phyloP scores from a whole-genome alignment of 2,113 vertebrate genomes.

The Burhinus bistriatus region DNA sequence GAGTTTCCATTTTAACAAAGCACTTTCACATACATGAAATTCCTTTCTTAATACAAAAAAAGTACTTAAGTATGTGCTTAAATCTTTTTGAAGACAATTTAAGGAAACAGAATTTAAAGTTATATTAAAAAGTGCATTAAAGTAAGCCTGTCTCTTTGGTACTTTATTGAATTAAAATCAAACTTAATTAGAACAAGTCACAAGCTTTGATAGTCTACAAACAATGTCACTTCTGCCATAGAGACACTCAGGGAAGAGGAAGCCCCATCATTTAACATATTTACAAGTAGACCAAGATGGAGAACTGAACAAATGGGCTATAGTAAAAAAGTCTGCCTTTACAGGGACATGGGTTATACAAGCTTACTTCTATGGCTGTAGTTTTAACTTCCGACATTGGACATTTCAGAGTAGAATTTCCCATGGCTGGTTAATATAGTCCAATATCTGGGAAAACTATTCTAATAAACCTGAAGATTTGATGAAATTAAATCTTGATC shows the following conservation, averaged over 20 bases:
- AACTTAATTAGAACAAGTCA: not conserved
- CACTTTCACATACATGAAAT: not conserved
- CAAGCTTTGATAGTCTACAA: not conserved
- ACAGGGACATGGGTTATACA: not conserved
- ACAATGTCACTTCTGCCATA: not conserved
- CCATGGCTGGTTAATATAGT: not conserved
- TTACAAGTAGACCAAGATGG: not conserved
- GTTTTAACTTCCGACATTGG: not conserved
- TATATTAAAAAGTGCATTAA: not conserved
- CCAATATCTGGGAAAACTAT: not conserved
- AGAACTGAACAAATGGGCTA: not conserved
- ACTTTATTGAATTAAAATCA: not conserved
- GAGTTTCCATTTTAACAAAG: not conserved
- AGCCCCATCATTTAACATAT: not conserved
- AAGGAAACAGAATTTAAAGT: not conserved
- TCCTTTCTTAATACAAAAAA: not conserved
- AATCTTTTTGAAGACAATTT: not conserved
- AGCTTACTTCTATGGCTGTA: not conserved
- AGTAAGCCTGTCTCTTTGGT: not conserved
- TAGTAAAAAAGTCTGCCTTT: not conserved
- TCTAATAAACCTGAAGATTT: slow-evolving; percentile 12
- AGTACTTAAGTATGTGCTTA: not conserved
- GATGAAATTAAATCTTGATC: slow-evolving; percentile 28
- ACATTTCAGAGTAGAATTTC: not conserved
- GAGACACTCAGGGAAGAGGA: not conserved